phyloP scores from a whole-genome alignment of 2,113 vertebrate species.

The Oceanites oceanicus region DNA sequence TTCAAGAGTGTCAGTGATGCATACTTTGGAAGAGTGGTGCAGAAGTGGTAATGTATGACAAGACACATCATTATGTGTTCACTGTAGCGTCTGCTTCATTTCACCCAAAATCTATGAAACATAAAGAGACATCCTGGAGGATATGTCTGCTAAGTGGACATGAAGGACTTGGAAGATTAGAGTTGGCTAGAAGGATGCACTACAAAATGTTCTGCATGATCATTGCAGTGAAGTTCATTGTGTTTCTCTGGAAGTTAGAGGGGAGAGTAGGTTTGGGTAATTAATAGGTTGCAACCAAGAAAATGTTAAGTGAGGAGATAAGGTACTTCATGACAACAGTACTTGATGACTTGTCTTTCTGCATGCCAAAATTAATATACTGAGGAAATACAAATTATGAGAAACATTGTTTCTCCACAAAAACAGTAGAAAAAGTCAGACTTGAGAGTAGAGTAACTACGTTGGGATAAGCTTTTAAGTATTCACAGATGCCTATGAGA shows the following conservation, averaged over 20 bases:
- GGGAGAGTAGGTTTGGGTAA: not conserved
- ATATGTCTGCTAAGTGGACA: not conserved
- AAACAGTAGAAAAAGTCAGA: not conserved
- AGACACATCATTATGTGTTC: not conserved
- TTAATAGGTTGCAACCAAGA: not conserved
- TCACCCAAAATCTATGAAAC: not conserved
- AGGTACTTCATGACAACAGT: not conserved
- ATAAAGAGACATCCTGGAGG: not conserved
- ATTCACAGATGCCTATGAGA: not conserved
- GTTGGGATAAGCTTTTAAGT: not conserved
- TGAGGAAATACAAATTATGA: not conserved
- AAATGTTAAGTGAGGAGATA: not conserved
- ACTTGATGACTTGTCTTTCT: not conserved
- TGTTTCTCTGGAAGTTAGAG: not conserved
- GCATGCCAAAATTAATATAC: not conserved
- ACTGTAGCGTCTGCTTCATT: not conserved
- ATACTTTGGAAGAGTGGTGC: not conserved
- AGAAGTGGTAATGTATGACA: not conserved
- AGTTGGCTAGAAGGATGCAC: not conserved
- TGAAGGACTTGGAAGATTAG: not conserved
- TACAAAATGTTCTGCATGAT: not conserved
- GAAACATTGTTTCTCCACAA: not conserved
- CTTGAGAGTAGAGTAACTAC: accelerated
- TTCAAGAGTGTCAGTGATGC: not conserved
- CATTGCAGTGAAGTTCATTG: not conserved